These are phyloP conservation scores for Trichomalopsis sarcophagae DNA, from an alignment of 1,140 invertebrate species.

Conservation along the genomic window DNA sequence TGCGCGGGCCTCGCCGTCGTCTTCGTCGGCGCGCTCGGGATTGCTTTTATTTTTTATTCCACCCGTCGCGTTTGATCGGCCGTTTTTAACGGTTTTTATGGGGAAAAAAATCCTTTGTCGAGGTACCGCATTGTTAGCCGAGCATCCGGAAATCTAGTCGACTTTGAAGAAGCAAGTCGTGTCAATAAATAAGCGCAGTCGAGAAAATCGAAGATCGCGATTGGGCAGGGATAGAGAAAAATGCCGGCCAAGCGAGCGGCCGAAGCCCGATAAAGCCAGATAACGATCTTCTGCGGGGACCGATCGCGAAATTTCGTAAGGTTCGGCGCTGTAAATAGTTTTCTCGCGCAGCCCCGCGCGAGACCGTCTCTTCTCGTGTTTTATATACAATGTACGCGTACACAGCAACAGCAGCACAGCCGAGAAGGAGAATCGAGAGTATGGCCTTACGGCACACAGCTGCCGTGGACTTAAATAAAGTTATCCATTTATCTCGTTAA, in stretches of 20 bases:
- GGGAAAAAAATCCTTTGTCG: too few species aligned
- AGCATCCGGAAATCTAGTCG: too few species aligned
- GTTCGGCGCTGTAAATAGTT: not conserved
- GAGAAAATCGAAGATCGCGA: not conserved
- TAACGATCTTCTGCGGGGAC: too few species aligned
- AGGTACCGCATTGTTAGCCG: too few species aligned
- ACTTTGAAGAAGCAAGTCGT: not conserved
- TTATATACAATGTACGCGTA: not conserved
- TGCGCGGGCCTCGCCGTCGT: not conserved
- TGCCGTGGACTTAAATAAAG: conserved; percentile 40
- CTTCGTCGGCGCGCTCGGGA: too few species aligned
- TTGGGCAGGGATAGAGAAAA: not conserved
- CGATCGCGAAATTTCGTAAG: too few species aligned
- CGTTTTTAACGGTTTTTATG: not conserved
- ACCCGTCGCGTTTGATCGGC: too few species aligned
- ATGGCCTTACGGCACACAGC: conserved; percentile 2
- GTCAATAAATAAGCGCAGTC: not conserved
- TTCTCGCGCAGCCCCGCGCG: not conserved
- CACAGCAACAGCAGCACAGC: not conserved
- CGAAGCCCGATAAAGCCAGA: too few species aligned
- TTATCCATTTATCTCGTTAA: conserved; percentile 50
- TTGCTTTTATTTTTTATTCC: not conserved
- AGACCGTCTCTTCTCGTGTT: not conserved
- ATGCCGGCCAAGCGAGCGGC: not conserved
- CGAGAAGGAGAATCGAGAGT: not conserved